Conservation (phyloP, 2,797 vertebrate genomes). For the Mormyrops boulengeri region DNA sequence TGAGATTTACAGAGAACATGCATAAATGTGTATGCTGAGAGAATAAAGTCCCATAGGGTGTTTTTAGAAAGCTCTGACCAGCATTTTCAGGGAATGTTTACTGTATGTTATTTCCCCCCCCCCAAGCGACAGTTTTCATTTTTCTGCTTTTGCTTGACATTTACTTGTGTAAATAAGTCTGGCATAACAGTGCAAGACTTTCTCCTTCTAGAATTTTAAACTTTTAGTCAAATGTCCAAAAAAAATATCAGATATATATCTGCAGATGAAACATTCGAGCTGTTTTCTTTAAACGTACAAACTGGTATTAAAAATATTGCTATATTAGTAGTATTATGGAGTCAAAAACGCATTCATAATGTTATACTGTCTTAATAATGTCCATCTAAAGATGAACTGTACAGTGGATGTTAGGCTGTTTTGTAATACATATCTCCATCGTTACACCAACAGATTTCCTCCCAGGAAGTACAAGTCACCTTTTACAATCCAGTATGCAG, state of each 20-base stretch:
- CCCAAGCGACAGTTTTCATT: not conserved
- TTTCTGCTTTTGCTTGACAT: not conserved
- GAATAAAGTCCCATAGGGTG: not conserved
- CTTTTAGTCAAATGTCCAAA: not conserved
- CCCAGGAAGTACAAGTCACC: not conserved
- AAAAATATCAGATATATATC: not conserved
- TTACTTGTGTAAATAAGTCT: not conserved
- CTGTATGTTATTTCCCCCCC: not conserved
- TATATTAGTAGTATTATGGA: not conserved
- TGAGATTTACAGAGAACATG: not conserved
- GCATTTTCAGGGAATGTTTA: not conserved
- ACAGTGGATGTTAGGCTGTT: not conserved
- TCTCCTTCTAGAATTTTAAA: not conserved
- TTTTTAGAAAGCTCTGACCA: not conserved
- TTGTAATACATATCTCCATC: not conserved
- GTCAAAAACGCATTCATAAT: not conserved
- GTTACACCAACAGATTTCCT: not conserved
- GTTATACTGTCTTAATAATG: not conserved
- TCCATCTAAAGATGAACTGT: not conserved
- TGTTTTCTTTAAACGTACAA: not conserved
- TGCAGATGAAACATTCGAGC: not conserved
- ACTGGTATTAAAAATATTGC: not conserved
- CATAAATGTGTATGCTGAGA: not conserved
- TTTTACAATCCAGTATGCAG: not conserved
- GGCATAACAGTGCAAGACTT: not conserved